phyloP scores from a whole-genome alignment of 1,140 invertebrate species.

The Odontomachus brunneus region DNA sequence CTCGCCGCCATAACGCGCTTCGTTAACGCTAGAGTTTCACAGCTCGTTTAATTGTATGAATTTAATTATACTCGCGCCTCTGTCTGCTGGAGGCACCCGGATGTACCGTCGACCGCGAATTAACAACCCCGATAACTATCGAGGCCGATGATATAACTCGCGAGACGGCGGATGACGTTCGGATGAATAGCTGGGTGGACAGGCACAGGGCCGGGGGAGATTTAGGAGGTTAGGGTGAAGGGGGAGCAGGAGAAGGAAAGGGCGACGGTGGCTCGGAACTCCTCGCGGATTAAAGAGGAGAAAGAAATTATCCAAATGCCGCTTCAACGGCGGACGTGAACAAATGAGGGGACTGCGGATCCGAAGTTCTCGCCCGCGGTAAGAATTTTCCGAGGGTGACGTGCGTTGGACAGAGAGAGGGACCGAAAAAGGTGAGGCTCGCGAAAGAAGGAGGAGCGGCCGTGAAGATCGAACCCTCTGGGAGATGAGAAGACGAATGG shows the following conservation, averaged over 20 bases:
- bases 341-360: constrained; percentile 55
- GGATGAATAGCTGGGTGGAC: too few species aligned
- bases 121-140: constrained; percentile 6
- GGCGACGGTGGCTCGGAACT: not conserved
- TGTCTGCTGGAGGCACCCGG: not conserved
- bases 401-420: not conserved
- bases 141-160: not conserved
- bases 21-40: constrained; percentile 14
- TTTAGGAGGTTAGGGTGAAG: too few species aligned
- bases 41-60: constrained; percentile 10
- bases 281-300: constrained; percentile 39
- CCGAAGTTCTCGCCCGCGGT: constrained; percentile 13
- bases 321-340: constrained; percentile 46
- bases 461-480: constrained; percentile 31
- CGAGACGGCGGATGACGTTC: not conserved
- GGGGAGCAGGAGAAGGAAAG: too few species aligned
- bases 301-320: constrained; percentile 67
- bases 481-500: constrained; percentile 61
- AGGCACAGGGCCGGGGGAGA: too few species aligned
- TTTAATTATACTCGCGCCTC: constrained; percentile 23
- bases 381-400: constrained; percentile 45
- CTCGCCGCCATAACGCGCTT: not conserved
- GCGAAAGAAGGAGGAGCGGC: constrained; percentile 38
- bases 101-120: not conserved
- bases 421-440: constrained; percentile 53